Conservation (phyloP, 2,113 vertebrate genomes). For the Etheostoma spectabile region DNA sequence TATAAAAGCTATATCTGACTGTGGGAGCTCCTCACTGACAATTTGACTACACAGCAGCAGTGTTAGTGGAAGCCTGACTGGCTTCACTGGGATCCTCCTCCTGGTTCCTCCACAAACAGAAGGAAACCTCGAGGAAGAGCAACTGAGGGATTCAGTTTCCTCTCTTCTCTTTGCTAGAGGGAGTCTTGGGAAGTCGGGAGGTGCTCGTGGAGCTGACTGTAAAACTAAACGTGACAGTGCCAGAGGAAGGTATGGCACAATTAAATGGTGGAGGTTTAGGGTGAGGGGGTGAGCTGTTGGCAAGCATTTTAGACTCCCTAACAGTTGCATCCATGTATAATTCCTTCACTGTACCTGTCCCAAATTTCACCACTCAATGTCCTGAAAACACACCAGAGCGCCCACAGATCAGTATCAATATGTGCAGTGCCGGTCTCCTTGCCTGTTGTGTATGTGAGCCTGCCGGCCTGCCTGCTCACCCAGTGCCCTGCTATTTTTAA, state of each 20-base stretch:
- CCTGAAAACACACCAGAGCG: slow-evolving; percentile 49
- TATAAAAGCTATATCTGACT: slow-evolving; percentile 70
- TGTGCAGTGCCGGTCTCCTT: slow-evolving; percentile 47
- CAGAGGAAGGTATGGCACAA: slow-evolving; percentile 47
- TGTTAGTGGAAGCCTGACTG: slow-evolving; percentile 56
- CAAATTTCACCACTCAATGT: slow-evolving; percentile 31
- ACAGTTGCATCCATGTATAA: slow-evolving; percentile 36
- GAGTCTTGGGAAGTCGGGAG: slow-evolving; percentile 40
- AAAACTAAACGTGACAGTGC: slow-evolving; percentile 71
- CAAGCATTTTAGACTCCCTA: slow-evolving; percentile 19
- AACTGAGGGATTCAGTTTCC: slow-evolving; percentile 67
- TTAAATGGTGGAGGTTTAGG: slow-evolving; percentile 3
- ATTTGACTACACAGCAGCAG: slow-evolving; percentile 49
- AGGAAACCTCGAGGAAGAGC: slow-evolving; percentile 62
- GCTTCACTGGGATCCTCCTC: slow-evolving; percentile 62
- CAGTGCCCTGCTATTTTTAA: slow-evolving; percentile 49
- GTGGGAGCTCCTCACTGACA: slow-evolving; percentile 58
- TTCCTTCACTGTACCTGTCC: slow-evolving; percentile 9
- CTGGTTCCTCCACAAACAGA: slow-evolving; percentile 64
- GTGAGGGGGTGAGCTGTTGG: background rate
- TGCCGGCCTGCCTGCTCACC: slow-evolving; percentile 18
- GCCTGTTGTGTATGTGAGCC: slow-evolving; percentile 51
- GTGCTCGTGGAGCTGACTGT: slow-evolving; percentile 52
- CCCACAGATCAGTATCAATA: slow-evolving; percentile 63
- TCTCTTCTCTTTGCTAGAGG: slow-evolving; percentile 48